Evolutionary conservation across 1,140 invertebrate species (phyloP).

Genomic region (Drosophila seguyi): DNA sequence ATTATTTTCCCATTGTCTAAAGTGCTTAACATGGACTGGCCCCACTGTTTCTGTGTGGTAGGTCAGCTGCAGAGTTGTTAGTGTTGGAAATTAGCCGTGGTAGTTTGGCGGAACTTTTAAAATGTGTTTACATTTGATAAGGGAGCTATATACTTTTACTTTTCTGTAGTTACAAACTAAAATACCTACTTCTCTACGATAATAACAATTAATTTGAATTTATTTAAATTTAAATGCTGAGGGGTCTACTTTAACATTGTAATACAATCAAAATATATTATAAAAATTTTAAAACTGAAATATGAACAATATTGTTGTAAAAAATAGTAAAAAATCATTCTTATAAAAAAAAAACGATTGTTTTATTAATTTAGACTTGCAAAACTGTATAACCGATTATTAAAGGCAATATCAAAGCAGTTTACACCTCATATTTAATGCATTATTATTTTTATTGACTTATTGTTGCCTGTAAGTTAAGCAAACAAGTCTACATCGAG

Average conservation of each 20-base stretch:
- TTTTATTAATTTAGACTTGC: background rate
- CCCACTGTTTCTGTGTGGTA: background rate
- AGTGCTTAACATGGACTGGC: background rate
- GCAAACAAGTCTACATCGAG: background rate
- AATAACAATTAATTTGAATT: too few relatives aligned
- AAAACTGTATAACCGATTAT: background rate
- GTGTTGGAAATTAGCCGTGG: background rate
- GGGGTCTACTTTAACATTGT: too few relatives aligned
- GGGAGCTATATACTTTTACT: background rate
- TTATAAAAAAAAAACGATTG: too few relatives aligned
- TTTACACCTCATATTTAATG: background rate
- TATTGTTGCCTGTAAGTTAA: conserved; percentile 1
- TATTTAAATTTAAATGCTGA: too few relatives aligned
- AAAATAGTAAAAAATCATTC: too few relatives aligned
- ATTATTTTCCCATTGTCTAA: too few relatives aligned
- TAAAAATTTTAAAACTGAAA: too few relatives aligned
- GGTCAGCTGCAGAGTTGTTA: background rate
- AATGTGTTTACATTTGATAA: background rate
- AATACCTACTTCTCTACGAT: too few relatives aligned
- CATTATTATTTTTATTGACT: conserved; percentile 5
- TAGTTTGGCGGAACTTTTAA: background rate
- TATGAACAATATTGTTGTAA: too few relatives aligned
- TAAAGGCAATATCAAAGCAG: background rate
- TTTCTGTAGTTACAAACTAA: background rate
- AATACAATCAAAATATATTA: too few relatives aligned